Evolutionary conservation across 2,113 vertebrate species (phyloP).

Genomic region (Mionectes macconnelli): DNA sequence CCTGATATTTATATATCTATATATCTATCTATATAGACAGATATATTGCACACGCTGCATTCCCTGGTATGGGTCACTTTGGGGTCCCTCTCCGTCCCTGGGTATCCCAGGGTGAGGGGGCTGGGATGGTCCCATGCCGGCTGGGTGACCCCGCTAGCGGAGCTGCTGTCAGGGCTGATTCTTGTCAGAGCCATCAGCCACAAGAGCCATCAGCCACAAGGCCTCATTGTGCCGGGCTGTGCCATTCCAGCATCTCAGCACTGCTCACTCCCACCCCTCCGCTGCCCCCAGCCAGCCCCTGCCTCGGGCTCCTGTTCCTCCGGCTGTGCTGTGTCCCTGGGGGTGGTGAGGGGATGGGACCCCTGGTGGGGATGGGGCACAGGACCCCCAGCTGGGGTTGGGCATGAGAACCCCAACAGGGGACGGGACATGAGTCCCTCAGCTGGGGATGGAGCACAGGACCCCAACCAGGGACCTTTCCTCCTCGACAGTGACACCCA

Average conservation of each 20-base stretch:
- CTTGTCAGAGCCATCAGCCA: background rate
- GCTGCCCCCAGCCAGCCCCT: background rate
- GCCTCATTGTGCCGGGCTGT: background rate
- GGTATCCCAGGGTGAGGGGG: background rate
- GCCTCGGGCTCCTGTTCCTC: background rate
- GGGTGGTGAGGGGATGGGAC: accelerated
- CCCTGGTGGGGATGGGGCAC: background rate
- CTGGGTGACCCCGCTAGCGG: background rate
- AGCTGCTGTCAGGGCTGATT: conserved; percentile 36
- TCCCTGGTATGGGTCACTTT: accelerated
- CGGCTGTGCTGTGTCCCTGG: accelerated
- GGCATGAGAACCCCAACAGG: accelerated
- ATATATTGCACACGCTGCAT: background rate
- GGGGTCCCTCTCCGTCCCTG: background rate
- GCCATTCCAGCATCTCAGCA: background rate
- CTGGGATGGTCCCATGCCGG: accelerated
- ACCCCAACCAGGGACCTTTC: background rate
- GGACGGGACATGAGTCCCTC: background rate
- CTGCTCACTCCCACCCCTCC: background rate
- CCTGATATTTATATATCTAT: accelerated
- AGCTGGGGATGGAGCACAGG: background rate
- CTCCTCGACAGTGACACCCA: background rate
- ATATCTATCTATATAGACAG: accelerated
- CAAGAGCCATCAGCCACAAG: conserved; percentile 21
- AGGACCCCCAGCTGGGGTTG: background rate